A percentile compares a stretch with the other conserved stretches of the same genome.
Conservation (phyloP, 2,888 invertebrate species). For the Nyleta sp. region DNA sequence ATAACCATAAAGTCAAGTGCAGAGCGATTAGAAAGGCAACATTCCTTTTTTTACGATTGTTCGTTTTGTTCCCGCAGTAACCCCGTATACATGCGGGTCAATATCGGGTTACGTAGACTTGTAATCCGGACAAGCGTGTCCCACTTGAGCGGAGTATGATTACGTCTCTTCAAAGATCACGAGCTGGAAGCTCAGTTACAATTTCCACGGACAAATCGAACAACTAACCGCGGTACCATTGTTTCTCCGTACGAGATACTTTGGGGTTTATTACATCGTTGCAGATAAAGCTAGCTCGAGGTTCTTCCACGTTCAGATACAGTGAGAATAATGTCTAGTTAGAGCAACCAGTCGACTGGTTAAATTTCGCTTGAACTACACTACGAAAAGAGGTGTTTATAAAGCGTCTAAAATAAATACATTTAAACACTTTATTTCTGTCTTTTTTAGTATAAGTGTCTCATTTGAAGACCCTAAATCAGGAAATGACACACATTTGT, state of each 20-base stretch:
- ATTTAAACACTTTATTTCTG: too few species aligned
- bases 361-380: too few species aligned
- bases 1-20: slow-evolving; percentile 20
- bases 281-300: neutral
- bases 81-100: slow-evolving; percentile 38
- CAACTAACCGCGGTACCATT: slow-evolving; percentile 43
- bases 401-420: too few species aligned
- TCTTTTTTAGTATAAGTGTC: too few species aligned
- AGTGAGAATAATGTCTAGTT: too few species aligned
- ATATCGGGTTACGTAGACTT: slow-evolving; percentile 49
- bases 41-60: slow-evolving; percentile 1
- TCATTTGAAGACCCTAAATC: too few species aligned
- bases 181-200: slow-evolving; percentile 51
- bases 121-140: slow-evolving; percentile 52
- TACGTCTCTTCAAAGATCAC: slow-evolving; percentile 59
- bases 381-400: too few species aligned
- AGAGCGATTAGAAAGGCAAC: slow-evolving; percentile 22
- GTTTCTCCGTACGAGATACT: slow-evolving; percentile 39
- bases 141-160: slow-evolving; percentile 47
- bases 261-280: slow-evolving; percentile 43
- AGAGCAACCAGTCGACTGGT: too few species aligned
- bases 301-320: too few species aligned
- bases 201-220: slow-evolving; percentile 58
- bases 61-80: slow-evolving; percentile 24
- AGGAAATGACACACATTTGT: too few species aligned